A percentile compares a stretch with the other conserved stretches of the same genome.
phyloP scores from a whole-genome alignment of 2,113 vertebrate genomes.

The Rhinopithecus roxellana region DNA sequence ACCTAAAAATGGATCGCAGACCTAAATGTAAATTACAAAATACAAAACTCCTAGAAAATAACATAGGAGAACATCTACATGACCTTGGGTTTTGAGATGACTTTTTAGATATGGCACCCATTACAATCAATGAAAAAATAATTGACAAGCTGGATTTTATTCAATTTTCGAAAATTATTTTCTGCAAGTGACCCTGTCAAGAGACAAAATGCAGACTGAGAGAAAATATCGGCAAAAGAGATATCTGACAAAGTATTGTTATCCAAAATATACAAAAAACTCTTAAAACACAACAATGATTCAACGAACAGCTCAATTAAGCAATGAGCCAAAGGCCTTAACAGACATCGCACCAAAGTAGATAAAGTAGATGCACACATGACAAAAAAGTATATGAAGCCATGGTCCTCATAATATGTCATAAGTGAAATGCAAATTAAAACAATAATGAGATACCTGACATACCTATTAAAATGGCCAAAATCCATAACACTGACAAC shows the following conservation, averaged over 20 bases:
- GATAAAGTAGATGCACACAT: background rate
- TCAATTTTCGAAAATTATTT: background rate
- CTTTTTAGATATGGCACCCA: background rate
- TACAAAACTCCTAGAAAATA: background rate
- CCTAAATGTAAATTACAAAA: background rate
- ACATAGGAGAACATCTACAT: background rate
- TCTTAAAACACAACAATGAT: background rate
- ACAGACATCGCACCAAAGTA: background rate
- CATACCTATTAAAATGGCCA: background rate
- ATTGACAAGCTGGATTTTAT: background rate
- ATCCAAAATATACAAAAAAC: background rate
- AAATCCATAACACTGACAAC: background rate
- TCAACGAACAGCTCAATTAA: background rate
- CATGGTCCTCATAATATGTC: background rate
- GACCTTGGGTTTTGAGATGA: background rate
- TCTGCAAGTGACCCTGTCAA: background rate
- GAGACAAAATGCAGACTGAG: background rate
- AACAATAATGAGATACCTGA: background rate
- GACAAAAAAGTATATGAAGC: background rate
- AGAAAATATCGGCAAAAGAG: background rate
- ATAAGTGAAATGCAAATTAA: background rate
- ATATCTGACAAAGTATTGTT: background rate
- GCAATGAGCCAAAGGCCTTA: background rate
- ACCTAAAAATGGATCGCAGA: background rate
- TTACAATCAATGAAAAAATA: background rate